Base-by-base conservation (phyloP, 2,888 invertebrate genomes). In the Idaea biselata region DNA sequence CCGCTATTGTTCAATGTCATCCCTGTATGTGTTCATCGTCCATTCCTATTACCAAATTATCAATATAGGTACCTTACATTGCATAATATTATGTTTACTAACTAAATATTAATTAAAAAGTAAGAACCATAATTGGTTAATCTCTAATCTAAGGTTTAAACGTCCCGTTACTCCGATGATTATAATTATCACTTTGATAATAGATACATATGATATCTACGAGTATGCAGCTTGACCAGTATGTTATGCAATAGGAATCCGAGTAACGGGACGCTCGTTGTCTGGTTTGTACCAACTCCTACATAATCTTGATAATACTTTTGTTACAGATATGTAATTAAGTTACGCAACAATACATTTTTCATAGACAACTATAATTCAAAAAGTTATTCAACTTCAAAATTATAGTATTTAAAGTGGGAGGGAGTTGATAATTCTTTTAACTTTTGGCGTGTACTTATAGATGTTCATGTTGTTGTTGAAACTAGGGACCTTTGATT, bases 1-100 rank as follows among this genome's bases (percentile, higher is more conserved):
- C 11, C 44, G 44, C 56, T 65, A 65, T 65, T 63, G 71, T 73
- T 73, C 74, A 77, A 73, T 72, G 74, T 68, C 71, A 68, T 61
- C 61, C 44, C 44, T 44, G 11, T 32, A 44, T 14, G 44, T 44
- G 14, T 44, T 11, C 44, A 44, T 25, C 25, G 25, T 25, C 25
- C 25, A 25, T 25, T 25, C 44, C 44, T 44, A 44, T 44, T 44
- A 44, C 44, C 11, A 44, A 44, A 44, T 8, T 44, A 44, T 44
- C 14, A 44, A 44, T 8, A 44, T 11, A 14, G 3, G 6, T 33
- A 33, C 14, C 33, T 11, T 11, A 33, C 33, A 33, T 7, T 14
- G 33, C 7, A 33, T 25, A 25, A 25, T 25, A 25, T 25, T 3
- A n/a, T n/a, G n/a, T n/a, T 25, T 5, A 25, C 25, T 25, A 25